Percentiles rank a stretch among this genome's conserved stretches.
Evolutionary conservation across 1,140 invertebrate genomes (phyloP).

Genomic region (Temnothorax curvispinosus): DNA sequence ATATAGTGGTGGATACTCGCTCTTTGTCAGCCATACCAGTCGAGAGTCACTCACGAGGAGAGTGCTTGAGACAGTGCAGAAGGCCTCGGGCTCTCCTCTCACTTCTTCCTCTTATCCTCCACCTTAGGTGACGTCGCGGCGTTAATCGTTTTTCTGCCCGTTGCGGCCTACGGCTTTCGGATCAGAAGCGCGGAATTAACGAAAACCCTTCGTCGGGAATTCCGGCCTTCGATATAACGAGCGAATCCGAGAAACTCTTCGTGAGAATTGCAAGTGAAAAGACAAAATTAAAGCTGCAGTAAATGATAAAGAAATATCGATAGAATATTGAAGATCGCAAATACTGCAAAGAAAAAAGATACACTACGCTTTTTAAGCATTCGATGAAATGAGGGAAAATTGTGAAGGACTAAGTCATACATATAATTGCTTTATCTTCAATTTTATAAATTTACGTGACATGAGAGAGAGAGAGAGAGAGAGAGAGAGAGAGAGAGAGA

Average conservation of each 20-base stretch:
- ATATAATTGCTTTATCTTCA: not conserved
- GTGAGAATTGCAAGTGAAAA: not conserved
- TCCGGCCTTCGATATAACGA: not conserved
- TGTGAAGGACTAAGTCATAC: not conserved
- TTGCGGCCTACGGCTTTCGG: constrained; percentile 5
- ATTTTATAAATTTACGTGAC: not conserved
- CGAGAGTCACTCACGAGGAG: constrained; percentile 69
- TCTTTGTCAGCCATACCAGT: constrained; percentile 73
- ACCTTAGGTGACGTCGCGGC: constrained; percentile 60
- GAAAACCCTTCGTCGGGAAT: not conserved
- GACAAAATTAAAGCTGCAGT: not conserved
- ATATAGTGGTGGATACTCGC: constrained; percentile 58
- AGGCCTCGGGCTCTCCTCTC: constrained; percentile 70
- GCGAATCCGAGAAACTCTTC: not conserved
- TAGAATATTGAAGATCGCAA: not conserved
- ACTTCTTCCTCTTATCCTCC: constrained; percentile 68
- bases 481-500: too few relatives aligned
- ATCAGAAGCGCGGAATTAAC: not conserved
- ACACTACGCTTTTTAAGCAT: not conserved
- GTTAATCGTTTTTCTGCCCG: constrained; percentile 45
- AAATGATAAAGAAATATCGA: not conserved
- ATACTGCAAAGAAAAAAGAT: not conserved
- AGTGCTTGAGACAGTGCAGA: constrained; percentile 80
- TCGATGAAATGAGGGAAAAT: not conserved
- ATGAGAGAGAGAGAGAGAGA: too few relatives aligned